Conservation (phyloP, 2,888 invertebrate genomes). For the Dorcus hopei region DNA sequence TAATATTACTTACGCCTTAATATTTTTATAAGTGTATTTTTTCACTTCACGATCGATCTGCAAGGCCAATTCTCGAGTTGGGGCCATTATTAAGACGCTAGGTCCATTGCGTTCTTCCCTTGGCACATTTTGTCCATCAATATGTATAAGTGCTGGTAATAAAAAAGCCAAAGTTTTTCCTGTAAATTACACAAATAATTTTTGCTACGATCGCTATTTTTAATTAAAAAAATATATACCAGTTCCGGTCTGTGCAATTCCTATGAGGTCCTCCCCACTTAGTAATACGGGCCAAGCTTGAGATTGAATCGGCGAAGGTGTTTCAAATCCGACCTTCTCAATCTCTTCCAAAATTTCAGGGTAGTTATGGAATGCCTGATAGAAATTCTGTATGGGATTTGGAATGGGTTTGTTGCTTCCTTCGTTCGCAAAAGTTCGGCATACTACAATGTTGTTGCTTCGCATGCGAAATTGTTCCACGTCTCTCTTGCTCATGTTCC, state of each 20-base stretch:
- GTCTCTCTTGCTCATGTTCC: constrained; percentile 61
- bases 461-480: constrained; percentile 61
- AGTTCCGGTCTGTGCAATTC: constrained; percentile 93
- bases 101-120: constrained; percentile 74
- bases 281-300: constrained; percentile 95
- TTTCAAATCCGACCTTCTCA: constrained; percentile 71
- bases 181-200: constrained; percentile 6
- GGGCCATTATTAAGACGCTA: constrained; percentile 84
- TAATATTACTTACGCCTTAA: constrained; percentile 64
- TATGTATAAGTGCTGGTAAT: constrained; percentile 89
- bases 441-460: constrained; percentile 74
- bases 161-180: constrained; percentile 95
- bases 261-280: constrained; percentile 89
- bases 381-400: constrained; percentile 77
- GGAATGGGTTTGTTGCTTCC: constrained; percentile 54
- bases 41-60: constrained; percentile 90
- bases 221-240: constrained; percentile 40
- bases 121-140: constrained; percentile 78
- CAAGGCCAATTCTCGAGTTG: constrained; percentile 87
- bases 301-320: constrained; percentile 87
- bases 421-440: constrained; percentile 59
- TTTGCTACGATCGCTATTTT: background rate
- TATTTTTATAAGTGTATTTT: constrained; percentile 85
- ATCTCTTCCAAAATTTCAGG: constrained; percentile 84
- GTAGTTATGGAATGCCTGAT: constrained; percentile 76